phyloP scores from a whole-genome alignment of 35 echinoderm and acorn worm species.

The Antedon bifida region DNA sequence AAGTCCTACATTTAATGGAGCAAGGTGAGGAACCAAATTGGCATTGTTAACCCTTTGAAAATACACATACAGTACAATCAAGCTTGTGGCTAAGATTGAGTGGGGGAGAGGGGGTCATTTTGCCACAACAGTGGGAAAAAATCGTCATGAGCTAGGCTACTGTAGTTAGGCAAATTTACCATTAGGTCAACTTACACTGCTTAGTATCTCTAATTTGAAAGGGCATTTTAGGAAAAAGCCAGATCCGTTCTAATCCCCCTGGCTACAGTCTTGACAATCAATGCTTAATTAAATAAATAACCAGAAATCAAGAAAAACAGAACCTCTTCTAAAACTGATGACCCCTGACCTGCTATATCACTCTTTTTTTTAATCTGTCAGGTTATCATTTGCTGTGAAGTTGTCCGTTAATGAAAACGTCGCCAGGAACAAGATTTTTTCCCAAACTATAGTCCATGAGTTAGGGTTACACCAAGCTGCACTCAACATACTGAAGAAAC shows the following conservation, averaged over 20 bases:
- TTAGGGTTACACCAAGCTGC: conserved; percentile 8
- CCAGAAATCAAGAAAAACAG: too few relatives aligned
- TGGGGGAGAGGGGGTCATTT: too few relatives aligned
- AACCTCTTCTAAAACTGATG: too few relatives aligned
- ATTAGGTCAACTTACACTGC: too few relatives aligned
- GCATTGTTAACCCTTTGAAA: background rate
- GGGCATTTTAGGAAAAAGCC: too few relatives aligned
- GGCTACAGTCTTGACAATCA: too few relatives aligned
- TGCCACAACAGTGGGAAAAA: background rate
- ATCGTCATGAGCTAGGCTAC: too few relatives aligned
- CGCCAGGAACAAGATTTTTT: conserved; percentile 28
- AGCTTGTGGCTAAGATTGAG: background rate
- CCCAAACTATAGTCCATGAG: conserved; percentile 23
- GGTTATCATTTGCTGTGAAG: conserved; percentile 56
- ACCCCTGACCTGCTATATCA: too few relatives aligned
- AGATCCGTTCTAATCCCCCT: too few relatives aligned
- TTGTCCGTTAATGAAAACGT: conserved; percentile 33
- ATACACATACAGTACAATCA: background rate
- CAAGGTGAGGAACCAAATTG: conserved; percentile 24
- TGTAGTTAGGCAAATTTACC: too few relatives aligned
- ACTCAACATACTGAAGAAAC: conserved; percentile 9
- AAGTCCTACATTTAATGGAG: conserved; percentile 19
- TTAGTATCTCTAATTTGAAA: too few relatives aligned
- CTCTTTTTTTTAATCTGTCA: conserved; percentile 9
- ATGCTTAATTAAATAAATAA: too few relatives aligned